Base-by-base conservation (phyloP, 2,113 vertebrate species). In the Lichenostomus cassidix region DNA sequence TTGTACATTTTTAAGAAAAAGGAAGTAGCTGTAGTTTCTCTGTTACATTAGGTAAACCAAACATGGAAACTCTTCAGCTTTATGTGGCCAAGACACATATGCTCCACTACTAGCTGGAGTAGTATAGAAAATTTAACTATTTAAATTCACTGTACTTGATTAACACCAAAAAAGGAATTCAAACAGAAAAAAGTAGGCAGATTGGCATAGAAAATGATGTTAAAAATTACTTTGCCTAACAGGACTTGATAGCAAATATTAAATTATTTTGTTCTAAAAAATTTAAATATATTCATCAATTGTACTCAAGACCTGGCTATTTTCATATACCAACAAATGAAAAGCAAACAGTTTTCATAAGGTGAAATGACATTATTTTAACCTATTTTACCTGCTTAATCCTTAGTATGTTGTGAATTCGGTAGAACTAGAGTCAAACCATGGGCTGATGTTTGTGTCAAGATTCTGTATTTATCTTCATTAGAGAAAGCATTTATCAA, bases 11-110 rank as follows among this genome's bases (percentile, higher is more conserved):
- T 64, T 85, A 16, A 83, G 50, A 94, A 91, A 81, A 93, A 74
- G 69, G 90, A 97, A 96, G 75, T 73, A 87, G 25, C 27, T 91
- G 46, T 56, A 92, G 78, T 64, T 95, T 94, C 67, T 70, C 42
- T 89, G 80, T 82, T 73, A 39, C 15, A 50, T 70, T 33, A 89
- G 46, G 70, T 82, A 92, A 87, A 77, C 35, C 59, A 87, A 80
- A 92, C 15, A 77, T 3, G 22, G 82, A 92, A 89, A 15, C 10
- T 71, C 73, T 84, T 35, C 28, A 79, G 4, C 69, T 82, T 46
- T 39, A 82, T 17, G 76, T 0, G 29, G 49, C 24, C 94, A 52
- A 68, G 52, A 89, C 16, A 76, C 12, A 47, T 29, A 90, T 37
- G 41, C 21, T 67, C 27, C 35, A 42, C 49, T 83, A 53, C 25